Conservation (phyloP, 2,888 invertebrate species). For the Cataglyphis rosenhaueri region DNA sequence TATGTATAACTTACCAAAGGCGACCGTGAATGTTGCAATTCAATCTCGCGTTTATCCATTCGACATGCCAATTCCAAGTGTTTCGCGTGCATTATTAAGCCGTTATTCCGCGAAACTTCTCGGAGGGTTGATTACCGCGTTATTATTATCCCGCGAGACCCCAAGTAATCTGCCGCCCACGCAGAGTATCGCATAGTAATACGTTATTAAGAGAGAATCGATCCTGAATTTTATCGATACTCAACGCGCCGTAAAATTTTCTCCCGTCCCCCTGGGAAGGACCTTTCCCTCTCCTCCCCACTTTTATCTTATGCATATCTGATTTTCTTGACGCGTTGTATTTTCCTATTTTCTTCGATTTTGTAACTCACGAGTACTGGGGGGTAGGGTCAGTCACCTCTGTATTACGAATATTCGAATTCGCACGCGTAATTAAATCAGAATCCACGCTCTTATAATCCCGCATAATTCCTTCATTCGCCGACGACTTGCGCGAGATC, state of each 20-base stretch:
- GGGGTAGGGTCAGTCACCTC: not conserved
- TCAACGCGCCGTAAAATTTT: constrained; percentile 58
- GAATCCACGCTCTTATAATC: constrained; percentile 28
- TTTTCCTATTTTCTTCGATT: not conserved
- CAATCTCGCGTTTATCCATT: constrained; percentile 9
- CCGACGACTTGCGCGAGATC: constrained; percentile 35
- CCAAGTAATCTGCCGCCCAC: constrained; percentile 47
- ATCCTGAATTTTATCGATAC: constrained; percentile 66
- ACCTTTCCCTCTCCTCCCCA: not conserved
- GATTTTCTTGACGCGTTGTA: constrained; percentile 14
- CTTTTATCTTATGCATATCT: not conserved
- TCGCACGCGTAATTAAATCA: constrained; percentile 26
- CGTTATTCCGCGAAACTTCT: constrained; percentile 50
- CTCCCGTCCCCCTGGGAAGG: constrained; percentile 23
- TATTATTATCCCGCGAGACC: constrained; percentile 66
- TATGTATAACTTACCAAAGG: not conserved
- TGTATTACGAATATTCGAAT: constrained; percentile 20
- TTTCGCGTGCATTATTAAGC: constrained; percentile 46
- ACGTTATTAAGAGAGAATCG: constrained; percentile 71
- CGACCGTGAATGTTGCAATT: not conserved
- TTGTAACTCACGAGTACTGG: not conserved
- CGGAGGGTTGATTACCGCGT: constrained; percentile 60
- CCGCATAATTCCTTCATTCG: constrained; percentile 44
- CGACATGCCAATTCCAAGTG: constrained; percentile 5
- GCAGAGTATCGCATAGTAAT: constrained; percentile 69